Conservation (phyloP, 2,113 vertebrate genomes). For the Cisticola juncidis region DNA sequence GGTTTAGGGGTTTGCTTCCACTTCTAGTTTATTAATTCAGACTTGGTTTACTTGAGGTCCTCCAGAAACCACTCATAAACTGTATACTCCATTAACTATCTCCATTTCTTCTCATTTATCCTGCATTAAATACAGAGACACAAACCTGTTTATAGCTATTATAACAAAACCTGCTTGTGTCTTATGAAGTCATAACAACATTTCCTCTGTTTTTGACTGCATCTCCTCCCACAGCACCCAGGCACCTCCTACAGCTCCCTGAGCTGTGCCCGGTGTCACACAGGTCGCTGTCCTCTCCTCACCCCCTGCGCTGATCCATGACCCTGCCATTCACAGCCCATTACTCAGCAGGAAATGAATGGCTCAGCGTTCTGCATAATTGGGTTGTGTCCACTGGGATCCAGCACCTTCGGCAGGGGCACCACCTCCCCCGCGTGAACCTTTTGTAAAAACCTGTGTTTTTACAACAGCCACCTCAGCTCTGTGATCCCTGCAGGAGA, state of each 20-base stretch:
- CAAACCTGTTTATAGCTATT: background rate
- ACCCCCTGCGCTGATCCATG: background rate
- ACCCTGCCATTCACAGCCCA: background rate
- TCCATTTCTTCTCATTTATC: background rate
- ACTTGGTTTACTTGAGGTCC: background rate
- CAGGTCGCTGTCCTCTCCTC: background rate
- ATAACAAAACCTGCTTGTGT: background rate
- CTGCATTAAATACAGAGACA: background rate
- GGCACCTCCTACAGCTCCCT: background rate
- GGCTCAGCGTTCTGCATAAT: background rate
- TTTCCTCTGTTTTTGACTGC: background rate
- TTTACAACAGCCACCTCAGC: background rate
- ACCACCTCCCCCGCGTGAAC: background rate
- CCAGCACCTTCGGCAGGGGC: background rate
- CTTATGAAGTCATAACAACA: background rate
- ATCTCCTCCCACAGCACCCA: background rate
- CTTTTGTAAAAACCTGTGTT: too few species aligned
- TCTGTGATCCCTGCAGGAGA: rapidly evolving
- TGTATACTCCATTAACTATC: background rate
- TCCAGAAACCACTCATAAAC: background rate
- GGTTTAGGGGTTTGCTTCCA: background rate
- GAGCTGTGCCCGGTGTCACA: background rate
- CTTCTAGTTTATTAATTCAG: background rate
- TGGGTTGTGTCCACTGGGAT: background rate
- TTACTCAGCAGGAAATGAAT: background rate